Evolutionary conservation across 1,140 invertebrate species (phyloP).

Genomic region (Battus philenor): DNA sequence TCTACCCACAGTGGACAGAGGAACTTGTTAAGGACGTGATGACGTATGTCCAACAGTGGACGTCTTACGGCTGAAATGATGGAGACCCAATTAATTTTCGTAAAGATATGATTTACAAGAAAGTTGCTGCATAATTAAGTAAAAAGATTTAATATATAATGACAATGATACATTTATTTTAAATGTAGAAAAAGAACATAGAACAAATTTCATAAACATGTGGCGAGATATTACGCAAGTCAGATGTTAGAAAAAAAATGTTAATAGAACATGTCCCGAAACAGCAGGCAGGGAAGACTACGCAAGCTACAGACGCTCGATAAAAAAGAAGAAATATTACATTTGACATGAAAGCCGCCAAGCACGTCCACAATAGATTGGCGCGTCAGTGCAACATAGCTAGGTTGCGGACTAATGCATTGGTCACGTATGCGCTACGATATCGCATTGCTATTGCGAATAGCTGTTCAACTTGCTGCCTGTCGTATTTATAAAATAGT

Average conservation of each 20-base stretch:
- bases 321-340: not conserved
- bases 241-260: not conserved
- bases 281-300: slow-evolving; percentile 2
- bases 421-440: slow-evolving; percentile 16
- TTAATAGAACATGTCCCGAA: too few species aligned
- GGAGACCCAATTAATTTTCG: too few species aligned
- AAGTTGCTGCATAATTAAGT: too few species aligned
- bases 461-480: slow-evolving; percentile 9
- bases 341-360: not conserved
- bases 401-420: slow-evolving; percentile 7
- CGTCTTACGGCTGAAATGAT: too few species aligned
- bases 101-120: too few species aligned
- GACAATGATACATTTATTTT: too few species aligned
- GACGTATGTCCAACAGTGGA: too few species aligned
- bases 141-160: too few species aligned
- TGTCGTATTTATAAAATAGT: slow-evolving; percentile 21
- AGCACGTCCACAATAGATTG: slow-evolving; percentile 11
- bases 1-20: too few species aligned
- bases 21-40: too few species aligned
- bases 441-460: slow-evolving; percentile 17
- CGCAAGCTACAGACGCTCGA: not conserved
- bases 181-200: too few species aligned
- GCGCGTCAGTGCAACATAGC: slow-evolving; percentile 13
- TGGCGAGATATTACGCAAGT: slow-evolving; percentile 5
- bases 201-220: too few species aligned